These are phyloP conservation scores for Brachionus angularis DNA, from an alignment of 1,140 invertebrate genomes.

Conservation along the genomic window DNA sequence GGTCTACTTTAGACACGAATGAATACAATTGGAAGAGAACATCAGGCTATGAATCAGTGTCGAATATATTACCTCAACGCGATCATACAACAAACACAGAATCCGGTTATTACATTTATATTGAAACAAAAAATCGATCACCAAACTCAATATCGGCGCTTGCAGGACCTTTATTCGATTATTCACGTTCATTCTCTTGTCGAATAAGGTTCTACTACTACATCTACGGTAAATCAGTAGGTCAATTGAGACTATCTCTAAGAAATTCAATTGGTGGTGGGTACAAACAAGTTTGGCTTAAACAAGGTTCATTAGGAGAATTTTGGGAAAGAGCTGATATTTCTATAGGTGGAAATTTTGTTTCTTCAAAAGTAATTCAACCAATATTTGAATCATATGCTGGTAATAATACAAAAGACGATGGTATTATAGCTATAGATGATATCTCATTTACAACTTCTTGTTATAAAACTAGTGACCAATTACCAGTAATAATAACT, in stretches of 20 bases:
- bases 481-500: conserved; percentile 20
- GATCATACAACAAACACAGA: conserved; percentile 42
- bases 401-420: conserved; percentile 47
- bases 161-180: conserved; percentile 46
- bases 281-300: conserved; percentile 47
- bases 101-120: conserved; percentile 44
- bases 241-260: conserved; percentile 49
- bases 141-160: background rate
- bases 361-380: background rate
- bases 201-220: conserved; percentile 51
- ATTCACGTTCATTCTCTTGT: conserved; percentile 46
- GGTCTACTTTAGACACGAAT: conserved; percentile 43
- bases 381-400: conserved; percentile 40
- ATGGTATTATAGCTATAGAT: conserved; percentile 56
- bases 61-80: background rate
- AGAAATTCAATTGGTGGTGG: conserved; percentile 48
- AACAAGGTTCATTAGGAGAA: conserved; percentile 32
- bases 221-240: conserved; percentile 53
- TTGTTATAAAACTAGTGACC: conserved; percentile 38
- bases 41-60: background rate
- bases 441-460: conserved; percentile 54
- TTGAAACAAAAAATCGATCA: conserved; percentile 46
- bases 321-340: conserved; percentile 28
- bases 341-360: background rate
- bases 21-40: conserved; percentile 10